phyloP scores from a whole-genome alignment of 2,888 invertebrate genomes.

The Synergus gifuensis region DNA sequence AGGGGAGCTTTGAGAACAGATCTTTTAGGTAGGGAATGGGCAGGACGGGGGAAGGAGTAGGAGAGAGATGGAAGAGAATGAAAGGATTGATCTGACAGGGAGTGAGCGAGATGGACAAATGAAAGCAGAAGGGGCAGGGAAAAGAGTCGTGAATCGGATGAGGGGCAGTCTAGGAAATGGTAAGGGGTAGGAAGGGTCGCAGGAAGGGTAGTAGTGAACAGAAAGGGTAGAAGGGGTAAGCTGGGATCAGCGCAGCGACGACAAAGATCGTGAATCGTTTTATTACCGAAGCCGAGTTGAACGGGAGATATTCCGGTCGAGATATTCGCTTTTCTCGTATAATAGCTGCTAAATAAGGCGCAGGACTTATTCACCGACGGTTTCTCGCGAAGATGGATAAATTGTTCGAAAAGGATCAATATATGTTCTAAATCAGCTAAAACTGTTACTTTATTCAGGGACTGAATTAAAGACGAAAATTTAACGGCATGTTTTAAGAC shows the following conservation, averaged over 20 bases:
- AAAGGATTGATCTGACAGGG: conserved; percentile 12
- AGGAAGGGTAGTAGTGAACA: conserved; percentile 43
- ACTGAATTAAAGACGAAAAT: too few species aligned
- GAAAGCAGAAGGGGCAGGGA: conserved; percentile 14
- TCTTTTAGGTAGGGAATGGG: conserved; percentile 8
- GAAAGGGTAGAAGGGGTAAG: conserved; percentile 59
- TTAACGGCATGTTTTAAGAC: not conserved
- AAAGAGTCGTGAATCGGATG: not conserved
- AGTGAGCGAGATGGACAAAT: conserved; percentile 28
- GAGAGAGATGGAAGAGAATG: conserved; percentile 49
- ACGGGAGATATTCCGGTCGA: conserved; percentile 63
- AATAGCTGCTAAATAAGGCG: conserved; percentile 66
- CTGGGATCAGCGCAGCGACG: conserved; percentile 55
- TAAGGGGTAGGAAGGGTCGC: conserved; percentile 43
- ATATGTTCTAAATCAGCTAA: too few species aligned
- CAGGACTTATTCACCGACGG: conserved; percentile 24
- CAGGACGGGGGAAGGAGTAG: conserved; percentile 28
- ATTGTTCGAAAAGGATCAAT: not conserved
- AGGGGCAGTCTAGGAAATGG: conserved; percentile 20
- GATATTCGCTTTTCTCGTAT: conserved; percentile 69
- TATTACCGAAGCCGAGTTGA: conserved; percentile 60
- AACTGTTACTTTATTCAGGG: too few species aligned
- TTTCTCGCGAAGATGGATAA: not conserved
- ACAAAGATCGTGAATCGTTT: conserved; percentile 65
- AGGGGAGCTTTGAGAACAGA: conserved; percentile 42